phyloP scores from a whole-genome alignment of 2,888 invertebrate species.

The Branchipolynoe longqiensis region DNA sequence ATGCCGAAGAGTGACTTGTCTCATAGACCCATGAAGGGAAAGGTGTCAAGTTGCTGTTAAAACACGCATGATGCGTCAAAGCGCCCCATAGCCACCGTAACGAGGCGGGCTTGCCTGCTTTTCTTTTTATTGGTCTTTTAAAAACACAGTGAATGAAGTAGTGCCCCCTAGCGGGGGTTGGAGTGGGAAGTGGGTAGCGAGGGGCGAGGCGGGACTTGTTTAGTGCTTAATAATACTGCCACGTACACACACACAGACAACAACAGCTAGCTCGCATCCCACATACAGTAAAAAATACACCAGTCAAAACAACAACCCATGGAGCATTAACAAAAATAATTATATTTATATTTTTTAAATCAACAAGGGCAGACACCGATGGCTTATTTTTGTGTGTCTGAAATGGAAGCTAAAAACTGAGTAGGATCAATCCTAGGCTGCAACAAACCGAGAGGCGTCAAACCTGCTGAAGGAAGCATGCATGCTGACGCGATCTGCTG shows the following conservation, averaged over 20 bases:
- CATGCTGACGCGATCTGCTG: slow-evolving; percentile 23
- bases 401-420: slow-evolving; percentile 46
- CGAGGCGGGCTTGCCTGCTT: too few species aligned
- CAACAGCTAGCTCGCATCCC: slow-evolving; percentile 37
- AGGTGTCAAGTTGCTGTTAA: too few species aligned
- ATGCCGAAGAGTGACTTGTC: too few species aligned
- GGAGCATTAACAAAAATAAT: slow-evolving; percentile 3
- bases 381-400: slow-evolving; percentile 13
- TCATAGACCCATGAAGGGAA: too few species aligned
- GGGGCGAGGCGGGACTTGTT: neutral
- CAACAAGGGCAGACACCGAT: slow-evolving; percentile 12
- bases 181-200: neutral
- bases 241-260: slow-evolving; percentile 9
- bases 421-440: slow-evolving; percentile 26
- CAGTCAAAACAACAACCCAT: too few species aligned
- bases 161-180: too few species aligned
- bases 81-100: too few species aligned
- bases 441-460: slow-evolving; percentile 38
- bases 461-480: slow-evolving; percentile 12
- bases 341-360: neutral
- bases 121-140: too few species aligned
- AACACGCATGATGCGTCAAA: too few species aligned
- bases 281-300: too few species aligned
- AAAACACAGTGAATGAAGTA: neutral
- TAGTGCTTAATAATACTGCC: neutral